Evolutionary conservation across 2,797 vertebrate species (phyloP), one percentile per base, ranked within the genome.

Genomic region (Lagothrix lagotricha): DNA sequence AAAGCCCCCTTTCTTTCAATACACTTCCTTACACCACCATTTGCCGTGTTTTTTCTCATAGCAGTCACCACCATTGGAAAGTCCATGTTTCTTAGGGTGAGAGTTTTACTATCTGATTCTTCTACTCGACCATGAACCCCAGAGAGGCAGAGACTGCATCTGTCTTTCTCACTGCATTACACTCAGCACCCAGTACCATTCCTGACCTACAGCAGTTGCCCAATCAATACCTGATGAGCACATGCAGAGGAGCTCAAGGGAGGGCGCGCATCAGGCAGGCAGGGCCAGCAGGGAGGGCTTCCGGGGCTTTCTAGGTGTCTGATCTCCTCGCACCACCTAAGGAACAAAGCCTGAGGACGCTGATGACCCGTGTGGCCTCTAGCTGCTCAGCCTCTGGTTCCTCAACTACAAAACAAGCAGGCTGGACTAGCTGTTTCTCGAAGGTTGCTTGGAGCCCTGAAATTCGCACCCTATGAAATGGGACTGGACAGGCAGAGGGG

Each of bases 261-360:
- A 72, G 7, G 33, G 33, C 4, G 1, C 22, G n/a, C 6, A 1
- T 0, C 3, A 11, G 24, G 20, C 19, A 50, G 30, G 46, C n/a
- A 13, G 54, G 15, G 4, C 17, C 57, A 1, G 19, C 2, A n/a
- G 67, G n/a, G 41, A 90, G 85, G 88, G 41, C 2, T 33, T 80
- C 44, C 8, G 0, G 14, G 44, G 61, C 24, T n/a, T 67, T 58
- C 48, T 14, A 2, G n/a, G 28, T 22, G 8, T 36, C 2, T 14
- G 39, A 26, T 54, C 90, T 36, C 77, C 39, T 64, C 19, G 0
- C 1, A 33, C 28, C 48, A 39, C 67, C 57, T 52, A 39, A 46
- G 54, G 48, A 83, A 41, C 57, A 72, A 39, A 84, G 57, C 33
- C 11, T 54, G 11, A 8, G 33, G 73, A 73, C 3, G 5, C 44